Conservation (phyloP, 2,797 vertebrate genomes). For the Myiotriccus ornatus region DNA sequence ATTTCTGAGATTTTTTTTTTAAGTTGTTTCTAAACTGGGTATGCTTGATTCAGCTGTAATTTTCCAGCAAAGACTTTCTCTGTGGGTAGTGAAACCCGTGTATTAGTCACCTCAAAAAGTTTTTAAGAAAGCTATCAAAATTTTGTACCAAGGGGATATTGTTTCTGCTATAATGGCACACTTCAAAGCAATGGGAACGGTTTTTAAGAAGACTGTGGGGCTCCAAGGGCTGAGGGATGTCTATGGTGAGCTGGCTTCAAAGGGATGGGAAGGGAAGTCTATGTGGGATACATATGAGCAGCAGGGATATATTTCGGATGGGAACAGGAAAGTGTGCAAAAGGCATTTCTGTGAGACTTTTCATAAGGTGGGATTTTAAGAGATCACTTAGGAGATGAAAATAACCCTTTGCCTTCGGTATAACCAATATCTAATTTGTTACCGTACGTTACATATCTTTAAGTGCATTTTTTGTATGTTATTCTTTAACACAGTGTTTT, state of each 20-base stretch:
- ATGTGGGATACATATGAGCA: not conserved
- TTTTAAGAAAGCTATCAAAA: not conserved
- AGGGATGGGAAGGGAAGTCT: not conserved
- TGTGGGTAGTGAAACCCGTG: not conserved
- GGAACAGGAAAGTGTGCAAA: not conserved
- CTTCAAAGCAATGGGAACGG: not conserved
- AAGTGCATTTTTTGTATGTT: not conserved
- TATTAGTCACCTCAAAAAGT: not conserved
- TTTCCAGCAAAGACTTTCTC: not conserved
- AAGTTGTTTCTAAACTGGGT: not conserved
- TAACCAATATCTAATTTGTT: not conserved
- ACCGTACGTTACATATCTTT: not conserved
- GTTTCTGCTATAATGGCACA: not conserved
- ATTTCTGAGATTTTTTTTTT: not conserved
- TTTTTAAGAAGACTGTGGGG: not conserved
- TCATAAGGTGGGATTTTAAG: not conserved
- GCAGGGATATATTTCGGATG: not conserved
- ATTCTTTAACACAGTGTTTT: not conserved
- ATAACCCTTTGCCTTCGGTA: not conserved
- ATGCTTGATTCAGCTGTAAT: not conserved
- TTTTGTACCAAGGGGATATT: not conserved
- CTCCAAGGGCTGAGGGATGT: rapidly evolving
- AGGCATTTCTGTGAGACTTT: not conserved
- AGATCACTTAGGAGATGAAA: not conserved
- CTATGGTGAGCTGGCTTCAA: rapidly evolving